Evolutionary conservation across 2,113 vertebrate genomes (phyloP).

Genomic region (Protobothrops flavoviridis): DNA sequence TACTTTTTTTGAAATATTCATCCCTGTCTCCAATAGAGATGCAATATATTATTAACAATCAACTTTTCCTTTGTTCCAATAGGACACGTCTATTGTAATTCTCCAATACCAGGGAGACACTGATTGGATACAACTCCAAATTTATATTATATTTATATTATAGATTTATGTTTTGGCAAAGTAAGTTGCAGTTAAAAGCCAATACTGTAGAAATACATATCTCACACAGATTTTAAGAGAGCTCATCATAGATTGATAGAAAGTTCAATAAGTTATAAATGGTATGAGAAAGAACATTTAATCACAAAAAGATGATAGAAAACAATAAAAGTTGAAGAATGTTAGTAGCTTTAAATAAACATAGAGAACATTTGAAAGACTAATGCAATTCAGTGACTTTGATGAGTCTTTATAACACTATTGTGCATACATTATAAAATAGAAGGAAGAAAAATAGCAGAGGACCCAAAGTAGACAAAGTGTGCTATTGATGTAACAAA

Average conservation of each 20-base stretch:
- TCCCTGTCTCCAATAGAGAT: too few relatives aligned
- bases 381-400: constrained; percentile 64
- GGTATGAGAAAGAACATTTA: constrained; percentile 27
- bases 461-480: constrained; percentile 46
- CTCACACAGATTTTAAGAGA: not conserved
- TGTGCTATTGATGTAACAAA: constrained; percentile 47
- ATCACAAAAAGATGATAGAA: constrained; percentile 47
- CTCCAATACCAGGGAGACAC: not conserved
- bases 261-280: constrained; percentile 41
- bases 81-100: not conserved
- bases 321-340: constrained; percentile 55
- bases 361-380: constrained; percentile 58
- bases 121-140: not conserved
- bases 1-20: not conserved
- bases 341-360: constrained; percentile 47
- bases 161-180: not conserved
- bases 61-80: not conserved
- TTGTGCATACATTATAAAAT: constrained; percentile 30
- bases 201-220: not conserved
- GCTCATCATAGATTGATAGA: not conserved
- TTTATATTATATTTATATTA: not conserved
- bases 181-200: not conserved
- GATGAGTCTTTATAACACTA: constrained; percentile 62
- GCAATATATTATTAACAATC: not conserved
- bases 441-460: constrained; percentile 40